Evolutionary conservation across 2,888 invertebrate genomes (phyloP).

Genomic region (Hermodice carunculata): DNA sequence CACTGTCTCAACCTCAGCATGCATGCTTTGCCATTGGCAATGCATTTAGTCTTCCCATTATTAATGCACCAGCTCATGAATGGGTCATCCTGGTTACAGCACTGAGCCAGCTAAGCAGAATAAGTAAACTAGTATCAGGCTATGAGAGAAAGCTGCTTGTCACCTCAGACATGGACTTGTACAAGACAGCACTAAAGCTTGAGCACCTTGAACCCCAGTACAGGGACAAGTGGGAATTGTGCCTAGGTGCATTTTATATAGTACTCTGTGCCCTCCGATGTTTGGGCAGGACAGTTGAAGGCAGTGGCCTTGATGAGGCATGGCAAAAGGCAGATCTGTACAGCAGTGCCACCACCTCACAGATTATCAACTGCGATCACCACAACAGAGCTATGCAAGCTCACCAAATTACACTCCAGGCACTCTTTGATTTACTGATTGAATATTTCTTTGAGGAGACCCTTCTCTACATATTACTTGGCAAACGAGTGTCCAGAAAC

Average conservation of each 20-base stretch:
- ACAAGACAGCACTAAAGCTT: slow-evolving; percentile 18
- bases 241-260: slow-evolving; percentile 13
- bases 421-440: too few relatives aligned
- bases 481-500: too few relatives aligned
- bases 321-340: slow-evolving; percentile 22
- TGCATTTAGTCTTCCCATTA: slow-evolving; percentile 11
- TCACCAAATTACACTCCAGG: too few relatives aligned
- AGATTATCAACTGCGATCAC: slow-evolving; percentile 21
- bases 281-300: slow-evolving; percentile 8
- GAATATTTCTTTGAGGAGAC: neutral
- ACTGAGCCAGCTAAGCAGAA: slow-evolving; percentile 5
- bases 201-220: slow-evolving; percentile 10
- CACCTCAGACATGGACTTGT: slow-evolving; percentile 22
- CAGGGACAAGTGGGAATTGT: slow-evolving; percentile 24
- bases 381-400: slow-evolving; percentile 15
- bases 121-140: slow-evolving; percentile 6
- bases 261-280: slow-evolving; percentile 17
- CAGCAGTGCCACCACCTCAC: slow-evolving; percentile 11
- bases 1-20: neutral
- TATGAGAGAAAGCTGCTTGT: neutral
- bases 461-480: neutral
- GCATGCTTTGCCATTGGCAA: too few relatives aligned
- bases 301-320: slow-evolving; percentile 16
- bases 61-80: slow-evolving; percentile 14
- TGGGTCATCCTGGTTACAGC: slow-evolving; percentile 16